A percentile compares a stretch with the other conserved stretches of the same genome.
These are phyloP conservation scores for Acanthurus lineatus DNA, from an alignment of 2,797 vertebrate genomes.

Conservation along the genomic window DNA sequence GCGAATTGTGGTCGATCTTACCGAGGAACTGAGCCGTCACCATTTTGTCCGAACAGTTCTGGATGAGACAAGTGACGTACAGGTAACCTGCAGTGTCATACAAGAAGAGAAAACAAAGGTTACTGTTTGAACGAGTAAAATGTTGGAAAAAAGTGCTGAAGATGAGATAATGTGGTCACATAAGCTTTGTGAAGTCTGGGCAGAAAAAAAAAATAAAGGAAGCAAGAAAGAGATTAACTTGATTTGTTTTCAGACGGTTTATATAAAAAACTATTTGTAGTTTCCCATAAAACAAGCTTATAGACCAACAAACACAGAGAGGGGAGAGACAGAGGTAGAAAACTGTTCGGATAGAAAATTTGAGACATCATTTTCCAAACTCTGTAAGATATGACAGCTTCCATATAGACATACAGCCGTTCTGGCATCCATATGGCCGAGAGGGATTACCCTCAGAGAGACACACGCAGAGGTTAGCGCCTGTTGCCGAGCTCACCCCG, in stretches of 20 bases:
- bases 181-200: not conserved
- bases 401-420: constrained; percentile 25
- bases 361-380: constrained; percentile 54
- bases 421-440: constrained; percentile 52
- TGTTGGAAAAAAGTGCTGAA: not conserved
- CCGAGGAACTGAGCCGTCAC: constrained; percentile 87
- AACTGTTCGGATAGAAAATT: constrained; percentile 14
- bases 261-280: not conserved
- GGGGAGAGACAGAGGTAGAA: not conserved
- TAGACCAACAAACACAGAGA: not conserved
- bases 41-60: constrained; percentile 92
- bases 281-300: constrained; percentile 1
- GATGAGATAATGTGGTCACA: not conserved
- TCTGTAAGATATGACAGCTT: constrained; percentile 48
- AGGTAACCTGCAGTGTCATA: constrained; percentile 84
- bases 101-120: not conserved
- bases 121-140: not conserved
- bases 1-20: constrained; percentile 90
- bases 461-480: constrained; percentile 52
- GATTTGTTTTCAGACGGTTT: not conserved
- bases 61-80: constrained; percentile 92
- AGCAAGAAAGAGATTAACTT: not conserved
- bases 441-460: constrained; percentile 60
- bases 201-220: not conserved
- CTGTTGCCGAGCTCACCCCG: constrained; percentile 46